Evolutionary conservation across 2,113 vertebrate genomes (phyloP).

Genomic region (Rhea pennata): DNA sequence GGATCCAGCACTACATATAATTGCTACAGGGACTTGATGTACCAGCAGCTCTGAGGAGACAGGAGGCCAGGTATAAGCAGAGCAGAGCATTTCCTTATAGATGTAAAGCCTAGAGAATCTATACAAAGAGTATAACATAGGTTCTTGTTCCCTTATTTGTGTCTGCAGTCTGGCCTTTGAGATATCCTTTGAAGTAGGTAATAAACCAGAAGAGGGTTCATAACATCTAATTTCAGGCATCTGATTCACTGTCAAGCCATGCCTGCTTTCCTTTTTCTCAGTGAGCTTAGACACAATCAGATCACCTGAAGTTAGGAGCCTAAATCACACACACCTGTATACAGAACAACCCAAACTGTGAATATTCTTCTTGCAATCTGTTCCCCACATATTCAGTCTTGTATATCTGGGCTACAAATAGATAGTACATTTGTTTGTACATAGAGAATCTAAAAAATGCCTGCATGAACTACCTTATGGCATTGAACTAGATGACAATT

Average conservation of each 20-base stretch:
- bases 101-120: neutral
- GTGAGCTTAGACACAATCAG: neutral
- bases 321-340: fast-evolving
- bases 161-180: neutral
- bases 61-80: neutral
- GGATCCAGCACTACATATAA: neutral
- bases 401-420: neutral
- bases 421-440: neutral
- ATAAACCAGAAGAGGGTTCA: neutral
- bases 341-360: neutral
- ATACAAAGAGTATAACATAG: neutral
- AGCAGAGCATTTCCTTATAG: neutral
- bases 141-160: neutral
- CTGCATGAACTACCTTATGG: neutral
- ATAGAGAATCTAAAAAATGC: neutral
- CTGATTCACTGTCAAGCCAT: conserved; percentile 7
- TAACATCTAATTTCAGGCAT: conserved; percentile 14
- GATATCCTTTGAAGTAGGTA: neutral
- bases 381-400: neutral
- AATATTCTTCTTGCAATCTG: neutral
- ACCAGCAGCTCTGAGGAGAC: neutral
- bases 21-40: neutral
- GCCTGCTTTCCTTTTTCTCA: neutral
- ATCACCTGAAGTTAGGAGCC: neutral
- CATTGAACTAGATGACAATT: neutral